Evolutionary conservation across 2,113 vertebrate species (phyloP).

Genomic region (Parotia lawesii): DNA sequence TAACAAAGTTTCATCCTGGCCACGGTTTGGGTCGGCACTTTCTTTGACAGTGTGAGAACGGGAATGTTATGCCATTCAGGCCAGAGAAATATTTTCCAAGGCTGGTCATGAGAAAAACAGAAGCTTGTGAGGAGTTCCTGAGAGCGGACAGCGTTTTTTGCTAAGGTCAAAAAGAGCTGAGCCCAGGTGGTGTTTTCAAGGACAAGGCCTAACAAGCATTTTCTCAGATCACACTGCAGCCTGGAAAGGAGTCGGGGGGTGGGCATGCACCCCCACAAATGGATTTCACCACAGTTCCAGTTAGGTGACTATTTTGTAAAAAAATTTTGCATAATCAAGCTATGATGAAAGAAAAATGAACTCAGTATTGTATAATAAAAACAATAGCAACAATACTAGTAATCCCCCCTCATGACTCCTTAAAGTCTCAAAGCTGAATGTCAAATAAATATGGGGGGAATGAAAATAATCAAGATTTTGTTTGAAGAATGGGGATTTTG

Average conservation of each 20-base stretch:
- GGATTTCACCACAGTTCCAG: background rate
- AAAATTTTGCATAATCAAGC: background rate
- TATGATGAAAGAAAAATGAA: background rate
- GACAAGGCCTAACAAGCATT: too few species aligned
- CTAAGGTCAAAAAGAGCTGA: too few species aligned
- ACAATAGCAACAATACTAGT: background rate
- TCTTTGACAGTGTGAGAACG: too few species aligned
- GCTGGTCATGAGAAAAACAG: too few species aligned
- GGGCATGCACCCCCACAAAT: background rate
- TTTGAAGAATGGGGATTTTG: background rate
- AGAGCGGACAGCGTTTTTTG: too few species aligned
- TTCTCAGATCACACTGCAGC: too few species aligned
- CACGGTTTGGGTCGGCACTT: too few species aligned
- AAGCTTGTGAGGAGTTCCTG: too few species aligned
- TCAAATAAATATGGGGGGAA: background rate
- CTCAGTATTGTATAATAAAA: background rate
- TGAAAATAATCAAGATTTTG: background rate
- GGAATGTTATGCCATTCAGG: too few species aligned
- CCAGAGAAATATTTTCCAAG: too few species aligned
- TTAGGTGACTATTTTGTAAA: background rate
- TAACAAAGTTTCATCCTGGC: too few species aligned
- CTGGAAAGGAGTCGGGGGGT: background rate
- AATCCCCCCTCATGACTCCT: background rate
- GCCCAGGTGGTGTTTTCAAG: too few species aligned
- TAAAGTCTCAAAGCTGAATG: background rate